These are phyloP conservation scores for Drosophila willistoni DNA, from an alignment of 1,140 invertebrate species.

Conservation along the genomic window DNA sequence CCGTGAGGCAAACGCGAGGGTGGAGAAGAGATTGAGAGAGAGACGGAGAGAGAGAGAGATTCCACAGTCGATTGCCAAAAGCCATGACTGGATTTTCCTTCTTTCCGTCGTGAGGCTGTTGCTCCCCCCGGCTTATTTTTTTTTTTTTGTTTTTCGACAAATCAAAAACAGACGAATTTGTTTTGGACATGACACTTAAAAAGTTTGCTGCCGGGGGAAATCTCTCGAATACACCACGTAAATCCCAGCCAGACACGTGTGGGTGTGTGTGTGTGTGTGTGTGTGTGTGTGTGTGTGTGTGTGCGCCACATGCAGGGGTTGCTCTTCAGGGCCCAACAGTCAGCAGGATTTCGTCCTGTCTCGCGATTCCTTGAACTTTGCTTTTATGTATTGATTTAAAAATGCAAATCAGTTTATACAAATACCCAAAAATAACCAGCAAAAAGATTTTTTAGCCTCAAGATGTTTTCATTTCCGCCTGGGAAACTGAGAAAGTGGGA, in stretches of 20 bases:
- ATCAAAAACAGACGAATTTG: constrained; percentile 82
- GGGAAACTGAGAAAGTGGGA: not conserved
- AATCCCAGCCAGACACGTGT: constrained; percentile 60
- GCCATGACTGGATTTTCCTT: constrained; percentile 53
- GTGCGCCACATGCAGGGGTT: constrained; percentile 27
- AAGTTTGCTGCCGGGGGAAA: constrained; percentile 62
- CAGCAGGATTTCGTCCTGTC: constrained; percentile 30
- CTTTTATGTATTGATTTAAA: constrained; percentile 76
- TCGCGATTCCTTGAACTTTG: constrained; percentile 44
- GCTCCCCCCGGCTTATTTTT: constrained; percentile 40
- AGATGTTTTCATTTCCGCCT: constrained; percentile 74
- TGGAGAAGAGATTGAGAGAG: not conserved
- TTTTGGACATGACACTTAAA: constrained; percentile 81
- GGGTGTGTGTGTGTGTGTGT: constrained; percentile 17
- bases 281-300: constrained; percentile 1
- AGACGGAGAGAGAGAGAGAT: constrained; percentile 32
- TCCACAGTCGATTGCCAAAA: constrained; percentile 61
- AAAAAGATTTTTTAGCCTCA: constrained; percentile 54
- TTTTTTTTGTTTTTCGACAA: constrained; percentile 55
- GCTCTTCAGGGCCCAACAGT: constrained; percentile 15
- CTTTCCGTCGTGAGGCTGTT: constrained; percentile 22
- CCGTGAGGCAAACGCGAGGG: constrained; percentile 3
- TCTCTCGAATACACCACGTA: constrained; percentile 21
- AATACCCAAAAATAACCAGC: constrained; percentile 3
- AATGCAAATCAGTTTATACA: constrained; percentile 73